These are phyloP conservation scores for Zaprionus capensis DNA, from an alignment of 1,140 invertebrate species.

Conservation along the genomic window DNA sequence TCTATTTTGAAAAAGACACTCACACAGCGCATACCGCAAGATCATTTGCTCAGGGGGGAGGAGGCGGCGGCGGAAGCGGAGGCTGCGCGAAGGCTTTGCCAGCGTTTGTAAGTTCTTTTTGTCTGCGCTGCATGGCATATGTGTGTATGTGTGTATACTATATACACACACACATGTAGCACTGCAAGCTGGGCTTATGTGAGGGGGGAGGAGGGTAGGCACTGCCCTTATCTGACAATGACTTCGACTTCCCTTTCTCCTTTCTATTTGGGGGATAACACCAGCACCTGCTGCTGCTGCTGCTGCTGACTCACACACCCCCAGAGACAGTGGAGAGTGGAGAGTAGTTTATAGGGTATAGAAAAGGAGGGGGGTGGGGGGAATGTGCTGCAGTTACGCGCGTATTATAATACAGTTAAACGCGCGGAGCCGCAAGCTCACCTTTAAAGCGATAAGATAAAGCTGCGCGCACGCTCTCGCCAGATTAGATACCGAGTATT, in stretches of 20 bases:
- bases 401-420: conserved; percentile 37
- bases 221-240: no score
- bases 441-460: conserved; percentile 78
- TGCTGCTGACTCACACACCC: conserved; percentile 1
- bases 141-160: background rate
- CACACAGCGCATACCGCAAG: conserved; percentile 17
- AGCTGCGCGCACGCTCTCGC: conserved; percentile 34
- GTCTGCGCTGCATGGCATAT: background rate
- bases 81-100: conserved; percentile 18
- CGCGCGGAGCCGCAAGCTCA: conserved; percentile 74
- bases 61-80: no score
- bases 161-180: background rate
- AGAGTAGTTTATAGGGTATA: background rate
- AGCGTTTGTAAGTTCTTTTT: background rate
- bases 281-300: conserved; percentile 1
- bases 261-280: background rate
- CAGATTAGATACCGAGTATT: conserved; percentile 64
- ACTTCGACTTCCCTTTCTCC: background rate
- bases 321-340: background rate
- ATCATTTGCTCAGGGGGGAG: conserved; percentile 7
- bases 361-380: background rate
- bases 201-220: background rate
- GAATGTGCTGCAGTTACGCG: conserved; percentile 5
- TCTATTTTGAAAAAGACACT: conserved; percentile 35
- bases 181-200: background rate